Evolutionary conservation across 64 coral and sea anemone species (phyloP), one percentile per base, ranked within the genome.

Genomic region (Montipora foliosa): DNA sequence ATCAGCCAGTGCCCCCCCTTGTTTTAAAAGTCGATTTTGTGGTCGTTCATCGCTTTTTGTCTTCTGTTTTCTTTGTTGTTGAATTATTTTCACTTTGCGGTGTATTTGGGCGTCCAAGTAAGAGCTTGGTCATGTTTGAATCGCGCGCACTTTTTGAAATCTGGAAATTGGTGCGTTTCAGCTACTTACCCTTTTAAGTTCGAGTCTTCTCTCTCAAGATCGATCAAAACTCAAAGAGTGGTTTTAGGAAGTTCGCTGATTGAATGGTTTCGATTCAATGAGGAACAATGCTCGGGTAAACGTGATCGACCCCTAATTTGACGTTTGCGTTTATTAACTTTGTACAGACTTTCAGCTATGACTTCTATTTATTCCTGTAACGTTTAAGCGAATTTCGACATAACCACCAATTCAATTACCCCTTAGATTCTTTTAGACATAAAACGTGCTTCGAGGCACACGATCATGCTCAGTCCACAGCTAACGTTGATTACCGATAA

Each of bases 81-180:
- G 20, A 50, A 71, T 68, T 86, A 8, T 86, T 71, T 86, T 86
- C 46, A 50, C 82, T 71, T 86, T 12, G n/a, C 14, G 62, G 16
- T 6, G 37, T 20, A 24, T 86, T 71, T 86, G 5, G 62, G 16
- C 37, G 17, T 83, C 5, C 1, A 67, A 13, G 7, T 83, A 22
- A 17, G 9, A 50, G 46, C 3, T 17, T 66, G n/a, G 3, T 12
- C 7, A 45, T 20, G 3, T 49, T 29, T 13, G 21, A 71, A 71
- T 86, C 71, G 3, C 16, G 2, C 16, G 76, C 29, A 13, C 29
- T 8, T 2, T 4, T 15, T 76, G 74, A 14, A 14, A 46, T 17
- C 15, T 37, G 37, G 45, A 19, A 19, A 17, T 4, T 71, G 17
- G 20, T 71, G 20, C 1, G 1, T 71, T 9, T 71, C 2, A 6